Evolutionary conservation across 92 coral and sea anemone species (phyloP).

Genomic region (Parazoanthus darwini): DNA sequence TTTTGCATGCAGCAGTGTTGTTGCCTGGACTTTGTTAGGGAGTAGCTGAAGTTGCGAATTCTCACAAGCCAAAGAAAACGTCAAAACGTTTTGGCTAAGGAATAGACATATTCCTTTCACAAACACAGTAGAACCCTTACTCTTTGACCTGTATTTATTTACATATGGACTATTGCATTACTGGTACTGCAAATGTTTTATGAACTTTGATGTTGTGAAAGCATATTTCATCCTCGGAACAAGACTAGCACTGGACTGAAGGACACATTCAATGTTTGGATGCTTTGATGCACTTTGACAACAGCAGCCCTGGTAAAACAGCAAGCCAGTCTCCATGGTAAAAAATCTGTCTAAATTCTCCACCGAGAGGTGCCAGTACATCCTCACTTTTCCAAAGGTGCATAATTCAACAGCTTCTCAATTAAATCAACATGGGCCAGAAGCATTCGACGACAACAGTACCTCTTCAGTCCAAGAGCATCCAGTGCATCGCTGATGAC

Average conservation of each 20-base stretch:
- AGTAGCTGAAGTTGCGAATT: not conserved
- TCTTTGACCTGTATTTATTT: not conserved
- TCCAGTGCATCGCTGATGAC: constrained; percentile 90
- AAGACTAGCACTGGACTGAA: not conserved
- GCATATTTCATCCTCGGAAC: not conserved
- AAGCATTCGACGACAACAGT: constrained; percentile 96
- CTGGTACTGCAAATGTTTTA: not conserved
- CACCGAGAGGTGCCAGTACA: not conserved
- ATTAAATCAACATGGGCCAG: constrained; percentile 97
- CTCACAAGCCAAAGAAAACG: not conserved
- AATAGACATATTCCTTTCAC: not conserved
- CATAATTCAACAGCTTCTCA: constrained; percentile 95
- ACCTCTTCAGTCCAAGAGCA: constrained; percentile 94
- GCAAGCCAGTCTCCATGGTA: not conserved
- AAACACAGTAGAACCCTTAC: not conserved
- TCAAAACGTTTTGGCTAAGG: not conserved
- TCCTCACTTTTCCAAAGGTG: constrained; percentile 85
- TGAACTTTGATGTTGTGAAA: not conserved
- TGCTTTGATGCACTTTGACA: not conserved
- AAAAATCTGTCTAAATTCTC: too few relatives aligned
- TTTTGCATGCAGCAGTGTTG: too few relatives aligned
- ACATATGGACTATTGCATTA: not conserved
- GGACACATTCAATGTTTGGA: not conserved
- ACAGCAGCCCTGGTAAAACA: not conserved
- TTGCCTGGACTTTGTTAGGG: not conserved